Conservation (phyloP, 2,888 invertebrate species). For the Ormyrus rosae region DNA sequence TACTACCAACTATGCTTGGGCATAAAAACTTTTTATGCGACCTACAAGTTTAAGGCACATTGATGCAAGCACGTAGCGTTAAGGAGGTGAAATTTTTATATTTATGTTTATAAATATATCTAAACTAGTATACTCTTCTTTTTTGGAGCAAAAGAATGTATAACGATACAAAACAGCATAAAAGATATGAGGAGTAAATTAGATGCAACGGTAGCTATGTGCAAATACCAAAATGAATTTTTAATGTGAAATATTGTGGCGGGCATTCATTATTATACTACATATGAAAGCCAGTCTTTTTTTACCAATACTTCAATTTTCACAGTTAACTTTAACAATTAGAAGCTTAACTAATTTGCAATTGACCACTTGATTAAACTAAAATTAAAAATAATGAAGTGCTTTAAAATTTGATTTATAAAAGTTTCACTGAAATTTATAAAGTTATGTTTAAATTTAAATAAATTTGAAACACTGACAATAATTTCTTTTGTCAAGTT, state of each 20-base stretch:
- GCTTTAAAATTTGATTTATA: constrained; percentile 4
- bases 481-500: constrained; percentile 20
- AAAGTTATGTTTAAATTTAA: constrained; percentile 10
- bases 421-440: not conserved
- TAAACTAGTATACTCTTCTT: constrained; percentile 44
- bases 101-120: constrained; percentile 56
- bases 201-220: constrained; percentile 46
- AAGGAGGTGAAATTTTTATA: constrained; percentile 56
- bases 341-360: constrained; percentile 43
- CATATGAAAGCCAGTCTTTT: constrained; percentile 33
- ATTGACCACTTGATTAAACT: not conserved
- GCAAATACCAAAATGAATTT: constrained; percentile 48
- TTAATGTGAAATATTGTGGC: constrained; percentile 32
- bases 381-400: constrained; percentile 1
- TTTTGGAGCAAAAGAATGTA: constrained; percentile 34
- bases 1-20: constrained; percentile 62
- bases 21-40: constrained; percentile 66
- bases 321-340: constrained; percentile 30
- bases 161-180: constrained; percentile 29
- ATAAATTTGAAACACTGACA: constrained; percentile 19
- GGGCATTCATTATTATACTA: constrained; percentile 19
- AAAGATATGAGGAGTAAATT: constrained; percentile 21
- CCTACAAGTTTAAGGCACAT: constrained; percentile 61
- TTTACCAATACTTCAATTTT: constrained; percentile 46
- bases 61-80: constrained; percentile 53